Evolutionary conservation across 23 tunicate genomes (phyloP).

Genomic region (Trididemnum clinides): DNA sequence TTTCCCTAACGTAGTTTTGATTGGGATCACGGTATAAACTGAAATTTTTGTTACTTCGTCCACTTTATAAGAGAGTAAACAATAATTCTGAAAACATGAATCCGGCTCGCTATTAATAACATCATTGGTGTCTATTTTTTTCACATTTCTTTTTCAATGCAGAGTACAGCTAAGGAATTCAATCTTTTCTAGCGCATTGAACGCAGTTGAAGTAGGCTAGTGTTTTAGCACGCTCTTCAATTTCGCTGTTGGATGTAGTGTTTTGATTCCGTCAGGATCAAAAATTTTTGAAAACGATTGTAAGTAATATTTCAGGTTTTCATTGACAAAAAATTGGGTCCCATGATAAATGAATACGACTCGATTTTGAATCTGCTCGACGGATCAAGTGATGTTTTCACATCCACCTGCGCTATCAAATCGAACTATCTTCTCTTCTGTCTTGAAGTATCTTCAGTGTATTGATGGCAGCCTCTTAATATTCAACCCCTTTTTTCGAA

Average conservation of each 20-base stretch:
- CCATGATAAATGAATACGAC: neutral
- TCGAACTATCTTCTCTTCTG: conserved; percentile 1
- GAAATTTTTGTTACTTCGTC: no score
- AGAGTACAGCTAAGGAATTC: no score
- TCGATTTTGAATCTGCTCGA: conserved; percentile 6
- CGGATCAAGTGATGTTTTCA: neutral
- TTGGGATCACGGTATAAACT: no score
- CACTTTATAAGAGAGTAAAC: no score
- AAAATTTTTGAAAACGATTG: conserved; percentile 7
- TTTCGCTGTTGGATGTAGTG: neutral
- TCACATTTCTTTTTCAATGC: no score
- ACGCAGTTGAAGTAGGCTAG: no score
- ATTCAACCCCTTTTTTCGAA: neutral
- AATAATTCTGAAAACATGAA: no score
- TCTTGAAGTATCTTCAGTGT: no score
- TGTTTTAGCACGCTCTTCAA: conserved; percentile 18
- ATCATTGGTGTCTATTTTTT: no score
- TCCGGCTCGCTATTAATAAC: no score
- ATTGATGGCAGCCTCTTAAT: conserved; percentile 10
- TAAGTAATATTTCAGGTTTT: neutral
- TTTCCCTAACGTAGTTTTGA: no score
- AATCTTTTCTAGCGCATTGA: no score
- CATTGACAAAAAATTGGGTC: neutral
- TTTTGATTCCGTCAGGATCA: conserved; percentile 12
- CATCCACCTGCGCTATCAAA: neutral